Base-by-base conservation (phyloP, 2,888 invertebrate genomes). In the Cosmia pyralina region DNA sequence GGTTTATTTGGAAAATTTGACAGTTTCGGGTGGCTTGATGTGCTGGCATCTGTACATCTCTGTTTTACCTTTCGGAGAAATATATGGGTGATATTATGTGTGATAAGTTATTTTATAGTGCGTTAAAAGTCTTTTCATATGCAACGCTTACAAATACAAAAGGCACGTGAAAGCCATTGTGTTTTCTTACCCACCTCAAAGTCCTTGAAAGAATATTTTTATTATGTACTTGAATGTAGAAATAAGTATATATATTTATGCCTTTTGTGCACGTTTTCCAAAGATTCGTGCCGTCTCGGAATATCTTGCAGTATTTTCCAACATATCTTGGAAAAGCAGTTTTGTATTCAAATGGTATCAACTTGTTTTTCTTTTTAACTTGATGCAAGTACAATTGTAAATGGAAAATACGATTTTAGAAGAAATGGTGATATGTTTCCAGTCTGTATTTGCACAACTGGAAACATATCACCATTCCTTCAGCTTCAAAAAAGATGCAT, bases 161-260 rank as follows among this genome's bases (percentile, higher is more conserved):
- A 71, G 52, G 11, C 52, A 22, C 13, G 28, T 34, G 11, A 19
- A 71, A 19, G 13, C 71, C 41, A 48, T 71, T 75, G 75, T 75
- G n/a, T 79, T 66, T 57, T 53, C 28, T 70, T 78, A 70, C 50
- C 57, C 13, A 78, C 46, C 59, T 75, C 79, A 53, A 75, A 78
- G 79, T n/a, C 34, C 34, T 69, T 71, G 11, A 6, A 62, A 46
- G 64, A 75, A 75, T 75, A 79, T 60, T 71, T 79, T 60, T 48
- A 48, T 34, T 59, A 75, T 38, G 3, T 53, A 57, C 28, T 22
- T 19, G 15, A 46, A 28, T 2, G 41, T 57, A 44, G 74, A 73
- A 72, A 50, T 19, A 41, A 22, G 22, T 17, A 10, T 3, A 68
- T n/a, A 62, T 17, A 55, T 44, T 3, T 28, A 63, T 44, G 7